Conservation (phyloP, 2,113 vertebrate genomes). For the Numenius arquata region DNA sequence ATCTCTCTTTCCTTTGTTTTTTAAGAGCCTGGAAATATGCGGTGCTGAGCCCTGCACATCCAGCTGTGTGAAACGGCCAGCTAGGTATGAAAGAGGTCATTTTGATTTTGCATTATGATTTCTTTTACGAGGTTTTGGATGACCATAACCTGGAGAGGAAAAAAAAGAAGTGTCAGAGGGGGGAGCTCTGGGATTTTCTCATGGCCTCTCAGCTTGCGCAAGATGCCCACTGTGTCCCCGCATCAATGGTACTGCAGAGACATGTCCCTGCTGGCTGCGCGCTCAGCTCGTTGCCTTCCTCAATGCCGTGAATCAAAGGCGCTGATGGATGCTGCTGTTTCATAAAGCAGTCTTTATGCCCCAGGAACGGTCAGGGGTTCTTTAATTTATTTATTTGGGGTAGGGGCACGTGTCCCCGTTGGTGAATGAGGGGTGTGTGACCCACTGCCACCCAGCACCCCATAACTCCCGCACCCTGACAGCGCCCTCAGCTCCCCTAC, state of each 20-base stretch:
- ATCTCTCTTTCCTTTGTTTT: not conserved
- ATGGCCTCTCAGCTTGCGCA: rapidly evolving
- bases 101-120: rapidly evolving
- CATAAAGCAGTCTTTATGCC: slow-evolving; percentile 23
- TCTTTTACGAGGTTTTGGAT: not conserved
- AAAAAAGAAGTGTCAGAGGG: not conserved
- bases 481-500: not conserved
- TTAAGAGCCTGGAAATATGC: not conserved
- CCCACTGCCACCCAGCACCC: not conserved
- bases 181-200: not conserved
- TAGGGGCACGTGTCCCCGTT: not conserved
- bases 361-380: not conserved
- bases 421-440: not conserved
- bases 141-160: no score
- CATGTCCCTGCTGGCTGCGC: rapidly evolving
- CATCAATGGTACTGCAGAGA: rapidly evolving
- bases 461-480: not conserved
- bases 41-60: not conserved
- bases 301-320: rapidly evolving
- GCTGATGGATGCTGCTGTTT: not conserved
- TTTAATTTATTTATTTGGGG: not conserved
- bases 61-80: rapidly evolving
- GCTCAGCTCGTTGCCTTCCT: not conserved
- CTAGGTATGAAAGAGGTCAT: not conserved
- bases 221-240: rapidly evolving